Evolutionary conservation across 2,113 vertebrate genomes (phyloP).

Genomic region (Sterrhoptilus dennistouni): DNA sequence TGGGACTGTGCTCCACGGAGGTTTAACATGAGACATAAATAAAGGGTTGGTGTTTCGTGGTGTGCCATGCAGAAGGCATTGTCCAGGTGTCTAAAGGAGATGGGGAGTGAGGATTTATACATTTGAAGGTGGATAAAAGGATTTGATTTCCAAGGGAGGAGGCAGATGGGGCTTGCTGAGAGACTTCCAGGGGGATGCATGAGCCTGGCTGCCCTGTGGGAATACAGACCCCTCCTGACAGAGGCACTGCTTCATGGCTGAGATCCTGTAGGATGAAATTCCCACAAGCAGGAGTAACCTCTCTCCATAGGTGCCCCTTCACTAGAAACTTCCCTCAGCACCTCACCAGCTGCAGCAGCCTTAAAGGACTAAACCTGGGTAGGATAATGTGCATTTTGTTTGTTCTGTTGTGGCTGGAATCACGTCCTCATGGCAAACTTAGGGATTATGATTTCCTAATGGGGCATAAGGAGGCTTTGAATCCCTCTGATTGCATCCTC

Average conservation of each 20-base stretch:
- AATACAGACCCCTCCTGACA: neutral
- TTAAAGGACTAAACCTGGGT: rapidly evolving
- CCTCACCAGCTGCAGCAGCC: rapidly evolving
- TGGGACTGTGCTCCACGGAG: neutral
- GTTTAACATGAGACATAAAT: neutral
- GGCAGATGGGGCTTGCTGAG: neutral
- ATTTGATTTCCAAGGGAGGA: neutral
- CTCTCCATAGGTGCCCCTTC: neutral
- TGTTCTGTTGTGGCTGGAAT: neutral
- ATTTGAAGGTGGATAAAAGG: neutral
- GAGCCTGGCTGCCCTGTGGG: neutral
- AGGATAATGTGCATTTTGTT: neutral
- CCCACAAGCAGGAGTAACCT: neutral
- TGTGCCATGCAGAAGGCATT: neutral
- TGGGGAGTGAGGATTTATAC: rapidly evolving
- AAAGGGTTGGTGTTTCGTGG: neutral
- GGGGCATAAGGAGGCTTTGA: neutral
- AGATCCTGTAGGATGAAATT: neutral
- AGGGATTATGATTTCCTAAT: rapidly evolving
- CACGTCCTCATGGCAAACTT: rapidly evolving
- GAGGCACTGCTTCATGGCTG: neutral
- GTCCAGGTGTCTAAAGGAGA: neutral
- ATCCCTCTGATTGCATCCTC: neutral
- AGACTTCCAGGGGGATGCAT: rapidly evolving
- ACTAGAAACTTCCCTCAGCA: neutral